phyloP scores from a whole-genome alignment of 2,888 invertebrate species.

The Lingula anatina region DNA sequence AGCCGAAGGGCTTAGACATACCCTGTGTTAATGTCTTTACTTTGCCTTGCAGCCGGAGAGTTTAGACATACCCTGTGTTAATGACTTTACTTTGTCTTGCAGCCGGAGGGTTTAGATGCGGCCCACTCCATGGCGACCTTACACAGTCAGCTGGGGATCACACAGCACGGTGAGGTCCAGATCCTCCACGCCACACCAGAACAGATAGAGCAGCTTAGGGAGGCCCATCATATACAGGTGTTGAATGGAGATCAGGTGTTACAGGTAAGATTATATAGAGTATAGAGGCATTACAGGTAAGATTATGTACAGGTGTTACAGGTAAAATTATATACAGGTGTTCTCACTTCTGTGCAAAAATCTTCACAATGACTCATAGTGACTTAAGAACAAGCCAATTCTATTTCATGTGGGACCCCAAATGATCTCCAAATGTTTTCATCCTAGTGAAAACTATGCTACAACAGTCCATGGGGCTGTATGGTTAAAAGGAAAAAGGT shows the following conservation, averaged over 20 bases:
- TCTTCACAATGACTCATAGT: background rate
- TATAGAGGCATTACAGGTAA: conserved; percentile 29
- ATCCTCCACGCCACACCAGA: conserved; percentile 53
- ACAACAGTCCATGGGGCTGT: background rate
- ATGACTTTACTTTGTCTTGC: too few relatives aligned
- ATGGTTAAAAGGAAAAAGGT: too few relatives aligned
- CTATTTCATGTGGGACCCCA: too few relatives aligned
- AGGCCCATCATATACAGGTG: conserved; percentile 50
- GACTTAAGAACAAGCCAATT: too few relatives aligned
- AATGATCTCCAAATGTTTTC: background rate
- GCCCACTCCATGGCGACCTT: conserved; percentile 24
- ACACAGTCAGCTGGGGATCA: conserved; percentile 28
- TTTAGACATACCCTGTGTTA: too few relatives aligned
- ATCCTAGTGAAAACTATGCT: background rate
- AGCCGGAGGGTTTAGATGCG: too few relatives aligned
- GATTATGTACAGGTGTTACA: background rate
- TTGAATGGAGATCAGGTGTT: too few relatives aligned
- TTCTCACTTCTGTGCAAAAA: background rate
- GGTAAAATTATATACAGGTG: background rate
- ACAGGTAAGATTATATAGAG: too few relatives aligned
- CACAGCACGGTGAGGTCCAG: conserved; percentile 47
- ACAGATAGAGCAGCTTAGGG: conserved; percentile 50
- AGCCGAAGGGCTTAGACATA: too few relatives aligned
- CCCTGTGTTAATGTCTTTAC: too few relatives aligned
- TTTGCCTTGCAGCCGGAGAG: too few relatives aligned